Percentiles rank a stretch among this genome's conserved stretches.
Evolutionary conservation across 2,797 vertebrate genomes (phyloP).

Genomic region (Protonibea diacanthus): DNA sequence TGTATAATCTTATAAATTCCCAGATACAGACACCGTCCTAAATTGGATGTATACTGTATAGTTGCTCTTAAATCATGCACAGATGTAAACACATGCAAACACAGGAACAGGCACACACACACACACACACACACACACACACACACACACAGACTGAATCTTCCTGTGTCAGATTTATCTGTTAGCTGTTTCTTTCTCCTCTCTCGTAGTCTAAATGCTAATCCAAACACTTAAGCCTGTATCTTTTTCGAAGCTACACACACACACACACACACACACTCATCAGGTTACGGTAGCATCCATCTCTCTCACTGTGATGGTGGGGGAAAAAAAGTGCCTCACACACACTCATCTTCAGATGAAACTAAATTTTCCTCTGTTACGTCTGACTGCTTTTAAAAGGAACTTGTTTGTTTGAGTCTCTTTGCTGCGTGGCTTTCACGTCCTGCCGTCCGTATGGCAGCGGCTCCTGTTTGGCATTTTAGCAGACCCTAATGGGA

Average conservation of each 20-base stretch:
- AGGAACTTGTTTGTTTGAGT: constrained; percentile 50
- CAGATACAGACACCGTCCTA: background rate
- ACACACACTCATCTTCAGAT: constrained; percentile 25
- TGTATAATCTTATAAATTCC: background rate
- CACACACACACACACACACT: background rate
- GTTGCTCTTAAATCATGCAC: background rate
- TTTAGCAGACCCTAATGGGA: constrained; percentile 37
- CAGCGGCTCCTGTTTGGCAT: constrained; percentile 26
- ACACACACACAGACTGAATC: background rate
- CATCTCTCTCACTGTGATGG: constrained; percentile 7
- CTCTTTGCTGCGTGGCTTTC: constrained; percentile 7
- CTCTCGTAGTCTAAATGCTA: constrained; percentile 37
- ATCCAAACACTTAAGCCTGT: constrained; percentile 55
- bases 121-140: background rate
- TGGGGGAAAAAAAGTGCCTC: background rate
- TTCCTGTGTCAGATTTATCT: constrained; percentile 32
- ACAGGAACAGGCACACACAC: background rate
- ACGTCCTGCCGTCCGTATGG: constrained; percentile 2
- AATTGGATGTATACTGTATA: background rate
- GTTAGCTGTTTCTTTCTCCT: constrained; percentile 9
- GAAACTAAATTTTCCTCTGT: constrained; percentile 35
- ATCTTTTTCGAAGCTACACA: constrained; percentile 29
- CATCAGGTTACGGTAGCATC: constrained; percentile 17
- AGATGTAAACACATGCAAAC: constrained; percentile 12
- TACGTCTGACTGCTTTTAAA: constrained; percentile 32